phyloP scores from a whole-genome alignment of 2,797 vertebrate species.

The Galaxias olidus region DNA sequence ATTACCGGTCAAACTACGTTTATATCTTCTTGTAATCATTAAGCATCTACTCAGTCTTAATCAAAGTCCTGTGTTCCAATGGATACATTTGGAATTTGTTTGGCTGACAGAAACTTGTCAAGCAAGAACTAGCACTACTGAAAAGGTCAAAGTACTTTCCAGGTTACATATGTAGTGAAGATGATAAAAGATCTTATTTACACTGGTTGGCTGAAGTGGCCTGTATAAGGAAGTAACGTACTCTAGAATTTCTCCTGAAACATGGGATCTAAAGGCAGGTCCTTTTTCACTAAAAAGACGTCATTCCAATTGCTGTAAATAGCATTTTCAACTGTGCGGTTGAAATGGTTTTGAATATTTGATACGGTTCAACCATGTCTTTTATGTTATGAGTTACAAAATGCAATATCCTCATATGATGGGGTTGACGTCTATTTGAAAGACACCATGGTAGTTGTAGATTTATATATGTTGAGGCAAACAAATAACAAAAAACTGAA shows the following conservation, averaged over 20 bases:
- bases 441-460: too few relatives aligned
- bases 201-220: neutral
- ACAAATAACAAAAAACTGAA: too few relatives aligned
- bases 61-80: constrained; percentile 20
- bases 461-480: neutral
- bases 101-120: constrained; percentile 44
- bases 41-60: constrained; percentile 17
- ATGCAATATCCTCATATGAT: too few relatives aligned
- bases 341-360: too few relatives aligned
- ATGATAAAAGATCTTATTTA: constrained; percentile 16
- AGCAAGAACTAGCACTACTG: constrained; percentile 34
- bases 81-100: constrained; percentile 11
- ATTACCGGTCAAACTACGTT: constrained; percentile 10
- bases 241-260: neutral
- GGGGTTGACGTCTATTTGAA: too few relatives aligned
- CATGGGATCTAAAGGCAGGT: too few relatives aligned
- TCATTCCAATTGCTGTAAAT: too few relatives aligned
- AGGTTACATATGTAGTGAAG: constrained; percentile 15
- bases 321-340: too few relatives aligned
- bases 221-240: neutral
- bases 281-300: too few relatives aligned
- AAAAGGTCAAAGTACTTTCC: constrained; percentile 41
- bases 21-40: constrained; percentile 48
- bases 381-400: too few relatives aligned
- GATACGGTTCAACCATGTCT: too few relatives aligned